Evolutionary conservation across 2,797 vertebrate genomes (phyloP).

Genomic region (Odontamblyopus lacepedii): DNA sequence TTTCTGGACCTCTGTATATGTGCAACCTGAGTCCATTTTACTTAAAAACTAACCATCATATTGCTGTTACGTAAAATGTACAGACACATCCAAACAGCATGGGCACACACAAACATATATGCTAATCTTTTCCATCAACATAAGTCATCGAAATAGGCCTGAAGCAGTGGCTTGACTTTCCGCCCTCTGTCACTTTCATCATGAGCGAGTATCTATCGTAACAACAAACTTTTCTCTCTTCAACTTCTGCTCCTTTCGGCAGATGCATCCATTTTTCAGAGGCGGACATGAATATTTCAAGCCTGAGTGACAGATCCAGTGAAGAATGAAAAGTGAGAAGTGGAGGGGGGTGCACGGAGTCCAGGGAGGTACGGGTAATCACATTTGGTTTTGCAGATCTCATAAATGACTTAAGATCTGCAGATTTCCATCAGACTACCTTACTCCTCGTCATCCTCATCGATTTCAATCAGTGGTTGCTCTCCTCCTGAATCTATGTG

Average conservation of each 20-base stretch:
- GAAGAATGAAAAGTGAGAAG: slow-evolving; percentile 67
- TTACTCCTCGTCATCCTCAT: slow-evolving; percentile 52
- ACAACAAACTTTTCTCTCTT: slow-evolving; percentile 68
- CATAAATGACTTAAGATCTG: slow-evolving; percentile 67
- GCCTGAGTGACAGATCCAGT: slow-evolving; percentile 72
- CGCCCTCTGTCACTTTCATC: slow-evolving; percentile 66
- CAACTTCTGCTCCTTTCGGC: slow-evolving; percentile 69
- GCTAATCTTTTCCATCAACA: not conserved
- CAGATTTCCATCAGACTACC: slow-evolving; percentile 62
- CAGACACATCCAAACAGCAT: not conserved
- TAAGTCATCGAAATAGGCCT: slow-evolving; percentile 36
- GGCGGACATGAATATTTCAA: slow-evolving; percentile 72
- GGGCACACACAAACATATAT: not conserved
- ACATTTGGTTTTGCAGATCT: slow-evolving; percentile 69
- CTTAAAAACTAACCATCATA: not conserved
- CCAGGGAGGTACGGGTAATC: slow-evolving; percentile 65
- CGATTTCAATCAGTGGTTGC: slow-evolving; percentile 37
- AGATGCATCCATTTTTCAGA: slow-evolving; percentile 78
- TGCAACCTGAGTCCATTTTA: not conserved
- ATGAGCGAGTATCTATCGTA: slow-evolving; percentile 64
- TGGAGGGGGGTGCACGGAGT: slow-evolving; percentile 25
- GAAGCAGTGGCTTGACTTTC: slow-evolving; percentile 55
- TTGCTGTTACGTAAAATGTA: not conserved
- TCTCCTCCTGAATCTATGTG: slow-evolving; percentile 13
- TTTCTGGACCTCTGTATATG: not conserved